Evolutionary conservation across 2,113 vertebrate genomes (phyloP).

Genomic region (Stigmatopora nigra): DNA sequence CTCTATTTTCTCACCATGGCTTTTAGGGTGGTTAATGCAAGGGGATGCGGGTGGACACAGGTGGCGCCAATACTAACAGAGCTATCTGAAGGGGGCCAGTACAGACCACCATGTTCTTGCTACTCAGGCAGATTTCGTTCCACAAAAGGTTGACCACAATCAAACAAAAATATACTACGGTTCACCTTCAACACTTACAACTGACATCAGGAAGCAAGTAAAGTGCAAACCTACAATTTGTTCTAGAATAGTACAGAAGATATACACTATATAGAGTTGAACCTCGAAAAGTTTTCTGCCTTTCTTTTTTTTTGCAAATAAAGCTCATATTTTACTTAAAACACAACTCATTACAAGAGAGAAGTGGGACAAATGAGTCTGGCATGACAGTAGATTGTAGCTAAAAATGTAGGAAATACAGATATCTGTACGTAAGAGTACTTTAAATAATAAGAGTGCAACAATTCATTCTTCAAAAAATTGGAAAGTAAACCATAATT

Average conservation of each 20-base stretch:
- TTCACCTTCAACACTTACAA: slow-evolving; percentile 16
- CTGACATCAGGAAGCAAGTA: slow-evolving; percentile 27
- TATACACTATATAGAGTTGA: not conserved
- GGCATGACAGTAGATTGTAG: not conserved
- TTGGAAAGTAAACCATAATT: not conserved
- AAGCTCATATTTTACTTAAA: no score
- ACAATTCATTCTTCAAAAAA: not conserved
- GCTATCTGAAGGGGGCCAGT: slow-evolving; percentile 25
- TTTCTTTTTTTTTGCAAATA: not conserved
- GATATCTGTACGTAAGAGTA: no score
- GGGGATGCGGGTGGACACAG: slow-evolving; percentile 27
- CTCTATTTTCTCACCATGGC: slow-evolving; percentile 42
- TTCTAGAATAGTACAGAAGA: slow-evolving; percentile 26
- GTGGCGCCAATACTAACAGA: slow-evolving; percentile 52
- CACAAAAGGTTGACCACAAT: slow-evolving; percentile 15
- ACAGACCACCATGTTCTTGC: slow-evolving; percentile 27
- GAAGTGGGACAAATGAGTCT: not conserved
- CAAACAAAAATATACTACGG: slow-evolving; percentile 12
- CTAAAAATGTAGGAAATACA: no score
- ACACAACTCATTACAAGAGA: not conserved
- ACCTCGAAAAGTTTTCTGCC: not conserved
- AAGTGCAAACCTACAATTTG: slow-evolving; percentile 34
- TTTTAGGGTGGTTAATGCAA: slow-evolving; percentile 40
- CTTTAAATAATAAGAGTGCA: not conserved
- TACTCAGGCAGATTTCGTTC: slow-evolving; percentile 13